phyloP scores from a whole-genome alignment of 2,797 vertebrate genomes.

The Vipera latastei region DNA sequence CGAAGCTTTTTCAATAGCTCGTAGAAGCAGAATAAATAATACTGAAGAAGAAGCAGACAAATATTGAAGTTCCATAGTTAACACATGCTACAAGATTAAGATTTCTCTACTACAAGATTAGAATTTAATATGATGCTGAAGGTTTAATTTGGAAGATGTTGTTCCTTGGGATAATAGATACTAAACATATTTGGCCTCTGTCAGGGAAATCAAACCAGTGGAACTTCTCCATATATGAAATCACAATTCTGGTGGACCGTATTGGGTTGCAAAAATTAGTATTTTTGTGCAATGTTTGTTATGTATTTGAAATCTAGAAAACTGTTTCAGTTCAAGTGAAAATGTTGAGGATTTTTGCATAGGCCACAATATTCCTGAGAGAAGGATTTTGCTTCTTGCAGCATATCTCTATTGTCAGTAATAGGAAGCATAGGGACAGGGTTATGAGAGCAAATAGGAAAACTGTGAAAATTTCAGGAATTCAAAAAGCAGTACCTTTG shows the following conservation, averaged over 20 bases:
- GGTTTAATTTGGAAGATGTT: not conserved
- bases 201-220: not conserved
- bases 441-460: not conserved
- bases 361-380: not conserved
- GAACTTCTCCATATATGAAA: not conserved
- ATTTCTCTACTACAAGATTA: not conserved
- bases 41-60: not conserved
- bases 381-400: not conserved
- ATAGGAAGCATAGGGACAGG: not conserved
- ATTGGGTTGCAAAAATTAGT: not conserved
- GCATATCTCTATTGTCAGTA: not conserved
- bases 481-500: not conserved
- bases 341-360: not conserved
- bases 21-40: not conserved
- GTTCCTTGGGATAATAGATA: not conserved
- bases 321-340: not conserved
- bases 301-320: not conserved
- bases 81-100: not conserved
- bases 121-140: not conserved
- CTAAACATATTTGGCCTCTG: not conserved
- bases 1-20: not conserved
- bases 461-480: slow-evolving; percentile 5
- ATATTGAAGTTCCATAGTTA: not conserved
- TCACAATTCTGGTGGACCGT: not conserved
- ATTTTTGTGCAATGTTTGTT: not conserved